Evolutionary conservation across 2,888 invertebrate genomes (phyloP), one percentile per base, ranked within the genome.

Genomic region (Anarsia innoxiella): DNA sequence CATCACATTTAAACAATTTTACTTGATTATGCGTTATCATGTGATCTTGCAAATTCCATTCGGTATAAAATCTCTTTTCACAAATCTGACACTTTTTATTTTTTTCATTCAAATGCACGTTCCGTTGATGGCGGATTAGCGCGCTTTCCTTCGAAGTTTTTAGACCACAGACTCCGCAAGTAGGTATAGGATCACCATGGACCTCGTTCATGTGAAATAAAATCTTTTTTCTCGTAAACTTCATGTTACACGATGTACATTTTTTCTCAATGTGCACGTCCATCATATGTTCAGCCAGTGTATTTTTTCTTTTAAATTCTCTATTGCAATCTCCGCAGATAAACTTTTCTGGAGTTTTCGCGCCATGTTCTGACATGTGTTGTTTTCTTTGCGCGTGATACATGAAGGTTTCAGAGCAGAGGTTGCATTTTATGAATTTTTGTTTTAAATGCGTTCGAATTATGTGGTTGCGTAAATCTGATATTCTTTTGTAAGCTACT

Each of bases 81-180:
- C 65, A 66, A 3, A 46, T 36, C 2, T 51, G 42, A 23, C 65
- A 66, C 11, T 51, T 50, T 13, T 47, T 64, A 10, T 62, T 58
- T 10, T 58, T 60, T 2, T 49, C 55, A 1, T 49, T 42, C 9
- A 60, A 58, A 38, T 72, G 73, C 15, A 36, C 28, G 28, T 28
- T 40, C 29, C 75, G 74, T 3, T 61, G 37, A 41, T 75, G 75
- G 9, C 52, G 45, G 2, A 52, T 28, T 14, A 51, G 14, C 2
- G 41, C 37, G 41, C 47, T 45, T 28, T 54, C 39, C 27, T 44
- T 44, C n/a, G 45, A 2, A 1, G 48, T 40, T 4, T 46, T 40
- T 5, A 51, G 23, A 0, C 52, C 47, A 32, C 59, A 63, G 1
- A 63, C 40, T 0, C 59, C 59, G 29, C 64, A 64, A 0, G 57